phyloP scores from a whole-genome alignment of 2,888 invertebrate species.

The Microctonus hyperodae region DNA sequence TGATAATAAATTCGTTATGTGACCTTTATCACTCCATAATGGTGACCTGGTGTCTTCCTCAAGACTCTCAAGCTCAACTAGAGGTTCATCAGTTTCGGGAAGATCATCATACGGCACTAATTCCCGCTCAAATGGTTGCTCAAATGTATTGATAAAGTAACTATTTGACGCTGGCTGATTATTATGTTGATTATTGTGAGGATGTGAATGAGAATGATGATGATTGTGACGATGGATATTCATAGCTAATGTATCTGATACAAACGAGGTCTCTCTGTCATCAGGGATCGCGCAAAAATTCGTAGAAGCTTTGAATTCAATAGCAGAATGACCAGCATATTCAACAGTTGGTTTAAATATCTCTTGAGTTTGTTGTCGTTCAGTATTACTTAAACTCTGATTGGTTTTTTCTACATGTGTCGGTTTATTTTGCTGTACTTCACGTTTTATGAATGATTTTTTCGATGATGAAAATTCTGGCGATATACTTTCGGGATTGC shows the following conservation, averaged over 20 bases:
- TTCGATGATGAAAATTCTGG: slow-evolving; percentile 45
- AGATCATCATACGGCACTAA: slow-evolving; percentile 60
- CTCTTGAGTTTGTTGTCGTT: slow-evolving; percentile 25
- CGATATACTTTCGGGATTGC: slow-evolving; percentile 62
- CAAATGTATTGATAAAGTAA: slow-evolving; percentile 57
- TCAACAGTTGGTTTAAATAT: slow-evolving; percentile 32
- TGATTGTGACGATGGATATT: background rate
- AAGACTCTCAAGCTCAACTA: slow-evolving; percentile 56
- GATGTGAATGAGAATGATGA: no score
- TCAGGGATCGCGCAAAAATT: slow-evolving; percentile 25
- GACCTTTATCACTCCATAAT: slow-evolving; percentile 54
- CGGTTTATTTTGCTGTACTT: slow-evolving; percentile 31
- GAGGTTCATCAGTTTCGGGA: slow-evolving; percentile 58
- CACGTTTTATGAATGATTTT: slow-evolving; percentile 43
- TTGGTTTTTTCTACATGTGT: slow-evolving; percentile 31
- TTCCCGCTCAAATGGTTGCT: slow-evolving; percentile 57
- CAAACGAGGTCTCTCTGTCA: slow-evolving; percentile 39
- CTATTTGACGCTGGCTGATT: slow-evolving; percentile 47
- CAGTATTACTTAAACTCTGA: slow-evolving; percentile 33
- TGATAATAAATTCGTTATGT: slow-evolving; percentile 48
- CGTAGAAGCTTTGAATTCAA: slow-evolving; percentile 6
- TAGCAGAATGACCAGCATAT: slow-evolving; percentile 17
- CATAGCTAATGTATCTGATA: background rate
- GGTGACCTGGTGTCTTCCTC: slow-evolving; percentile 50
- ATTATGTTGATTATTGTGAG: background rate